Evolutionary conservation across 1,140 invertebrate genomes (phyloP).

Genomic region (Pseudomyrmex cubaensis): DNA sequence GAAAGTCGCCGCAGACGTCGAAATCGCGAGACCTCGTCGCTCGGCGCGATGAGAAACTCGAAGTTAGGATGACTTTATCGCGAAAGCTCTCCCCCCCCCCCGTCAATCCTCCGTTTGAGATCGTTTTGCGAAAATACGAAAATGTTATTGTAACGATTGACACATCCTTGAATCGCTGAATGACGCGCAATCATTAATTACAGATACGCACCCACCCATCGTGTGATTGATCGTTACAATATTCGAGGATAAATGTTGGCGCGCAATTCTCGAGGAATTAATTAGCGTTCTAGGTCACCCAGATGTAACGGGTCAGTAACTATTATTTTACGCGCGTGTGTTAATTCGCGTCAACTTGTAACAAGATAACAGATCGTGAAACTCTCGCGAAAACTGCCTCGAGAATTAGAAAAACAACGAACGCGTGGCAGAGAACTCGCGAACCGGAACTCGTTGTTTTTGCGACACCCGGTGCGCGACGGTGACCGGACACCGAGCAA

Average conservation of each 20-base stretch:
- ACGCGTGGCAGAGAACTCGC: slow-evolving; percentile 20
- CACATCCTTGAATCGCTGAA: background rate
- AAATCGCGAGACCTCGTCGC: background rate
- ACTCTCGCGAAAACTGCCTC: no score
- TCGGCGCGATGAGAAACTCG: background rate
- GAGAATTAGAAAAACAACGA: no score
- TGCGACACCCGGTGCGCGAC: slow-evolving; percentile 68
- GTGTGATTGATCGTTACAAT: background rate
- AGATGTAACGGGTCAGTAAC: background rate
- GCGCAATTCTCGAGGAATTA: background rate
- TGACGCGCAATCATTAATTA: background rate
- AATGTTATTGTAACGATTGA: background rate
- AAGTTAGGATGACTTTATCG: slow-evolving; percentile 10
- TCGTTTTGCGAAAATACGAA: background rate
- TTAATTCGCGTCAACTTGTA: no score
- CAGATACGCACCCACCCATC: background rate
- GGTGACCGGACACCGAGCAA: slow-evolving; percentile 67
- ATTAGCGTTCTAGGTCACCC: background rate
- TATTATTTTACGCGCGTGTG: no score
- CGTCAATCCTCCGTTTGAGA: slow-evolving; percentile 23
- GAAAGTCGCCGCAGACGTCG: slow-evolving; percentile 37
- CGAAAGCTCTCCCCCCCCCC: background rate
- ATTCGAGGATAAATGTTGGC: background rate
- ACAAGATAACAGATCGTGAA: no score
- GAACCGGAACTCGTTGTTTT: slow-evolving; percentile 33